phyloP scores from a whole-genome alignment of 1,140 invertebrate genomes.

The Philotrypesis tridentata region DNA sequence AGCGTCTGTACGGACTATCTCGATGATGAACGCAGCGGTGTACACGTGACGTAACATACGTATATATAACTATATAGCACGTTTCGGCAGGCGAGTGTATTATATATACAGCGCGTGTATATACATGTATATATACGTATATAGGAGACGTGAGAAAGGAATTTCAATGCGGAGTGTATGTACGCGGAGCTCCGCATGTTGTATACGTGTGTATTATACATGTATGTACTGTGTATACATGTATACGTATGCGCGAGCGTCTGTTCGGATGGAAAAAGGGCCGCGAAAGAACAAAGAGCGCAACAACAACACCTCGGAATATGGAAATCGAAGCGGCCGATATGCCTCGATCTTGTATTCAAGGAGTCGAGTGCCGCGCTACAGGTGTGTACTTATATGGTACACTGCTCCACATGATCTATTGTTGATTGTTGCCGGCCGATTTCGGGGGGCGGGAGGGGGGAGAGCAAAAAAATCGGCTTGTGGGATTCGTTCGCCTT shows the following conservation, averaged over 20 bases:
- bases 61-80: too few species aligned
- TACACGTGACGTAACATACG: not conserved
- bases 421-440: not conserved
- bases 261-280: not conserved
- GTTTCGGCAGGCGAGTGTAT: constrained; percentile 7
- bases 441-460: too few species aligned
- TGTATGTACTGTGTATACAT: too few species aligned
- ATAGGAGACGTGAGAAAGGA: constrained; percentile 29
- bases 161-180: constrained; percentile 2
- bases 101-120: too few species aligned
- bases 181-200: not conserved
- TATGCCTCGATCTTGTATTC: not conserved
- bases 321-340: not conserved
- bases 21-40: not conserved
- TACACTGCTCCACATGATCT: not conserved
- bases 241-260: too few species aligned
- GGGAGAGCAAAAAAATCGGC: not conserved
- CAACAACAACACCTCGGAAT: not conserved
- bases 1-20: not conserved
- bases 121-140: too few species aligned
- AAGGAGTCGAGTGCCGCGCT: too few species aligned
- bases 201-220: not conserved
- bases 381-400: not conserved
- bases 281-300: not conserved
- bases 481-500: not conserved